Percentiles rank a stretch among this genome's conserved stretches.
Conservation (phyloP, 1,140 invertebrate genomes). For the Papilio machaon region DNA sequence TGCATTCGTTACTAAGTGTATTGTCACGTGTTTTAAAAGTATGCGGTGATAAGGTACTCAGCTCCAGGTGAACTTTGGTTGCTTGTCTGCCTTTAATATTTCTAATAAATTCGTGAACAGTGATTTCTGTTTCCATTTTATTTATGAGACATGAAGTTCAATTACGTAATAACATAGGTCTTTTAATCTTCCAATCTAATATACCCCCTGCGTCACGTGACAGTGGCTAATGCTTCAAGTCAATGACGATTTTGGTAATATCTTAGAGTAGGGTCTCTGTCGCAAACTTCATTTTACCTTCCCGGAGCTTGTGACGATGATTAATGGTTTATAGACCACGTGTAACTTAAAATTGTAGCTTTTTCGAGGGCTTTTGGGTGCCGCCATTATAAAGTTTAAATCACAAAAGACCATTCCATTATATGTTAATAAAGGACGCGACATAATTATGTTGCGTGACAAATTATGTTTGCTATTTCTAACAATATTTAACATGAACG, state of each 20-base stretch:
- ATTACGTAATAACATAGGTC: constrained; percentile 3
- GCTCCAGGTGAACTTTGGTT: too few relatives aligned
- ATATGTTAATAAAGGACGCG: constrained; percentile 19
- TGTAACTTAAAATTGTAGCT: constrained; percentile 45
- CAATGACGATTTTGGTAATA: constrained; percentile 58
- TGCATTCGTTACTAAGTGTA: too few relatives aligned
- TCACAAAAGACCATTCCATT: constrained; percentile 23
- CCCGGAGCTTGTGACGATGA: constrained; percentile 55
- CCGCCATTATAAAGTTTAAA: constrained; percentile 18
- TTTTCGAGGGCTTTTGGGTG: constrained; percentile 45
- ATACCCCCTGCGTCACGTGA: constrained; percentile 40
- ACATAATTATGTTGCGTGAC: constrained; percentile 15
- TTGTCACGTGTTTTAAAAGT: too few relatives aligned
- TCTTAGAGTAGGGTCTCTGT: constrained; percentile 54
- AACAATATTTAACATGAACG: not conserved
- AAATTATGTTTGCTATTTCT: not conserved
- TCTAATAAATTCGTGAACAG: not conserved
- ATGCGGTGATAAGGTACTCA: too few relatives aligned
- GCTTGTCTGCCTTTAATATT: too few relatives aligned
- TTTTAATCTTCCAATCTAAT: constrained; percentile 16
- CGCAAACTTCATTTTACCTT: constrained; percentile 57
- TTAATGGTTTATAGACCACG: constrained; percentile 52
- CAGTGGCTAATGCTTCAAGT: constrained; percentile 57
- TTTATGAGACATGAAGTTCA: not conserved
- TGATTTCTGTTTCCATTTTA: not conserved